Conservation (phyloP, 92 coral and sea anemone genomes). For the Actinostola sp. region DNA sequence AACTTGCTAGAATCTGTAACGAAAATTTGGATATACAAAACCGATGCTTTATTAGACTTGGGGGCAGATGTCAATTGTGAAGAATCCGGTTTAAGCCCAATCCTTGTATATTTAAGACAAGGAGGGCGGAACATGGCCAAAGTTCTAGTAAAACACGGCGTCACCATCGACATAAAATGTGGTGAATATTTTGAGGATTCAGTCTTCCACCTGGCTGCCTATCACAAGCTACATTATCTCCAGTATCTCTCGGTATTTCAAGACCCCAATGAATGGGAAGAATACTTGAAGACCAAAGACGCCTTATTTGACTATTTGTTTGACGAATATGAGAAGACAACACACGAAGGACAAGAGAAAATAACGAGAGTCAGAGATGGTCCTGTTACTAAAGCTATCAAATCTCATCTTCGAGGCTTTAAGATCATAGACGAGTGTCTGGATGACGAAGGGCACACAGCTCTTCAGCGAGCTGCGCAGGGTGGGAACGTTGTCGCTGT, state of each 20-base stretch:
- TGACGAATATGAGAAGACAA: slow-evolving; percentile 37
- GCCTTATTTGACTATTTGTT: slow-evolving; percentile 48
- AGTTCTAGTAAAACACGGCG: slow-evolving; percentile 40
- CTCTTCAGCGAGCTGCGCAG: slow-evolving; percentile 76
- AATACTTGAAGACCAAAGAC: slow-evolving; percentile 2
- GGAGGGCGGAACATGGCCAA: slow-evolving; percentile 58
- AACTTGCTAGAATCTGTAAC: not conserved
- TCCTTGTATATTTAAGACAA: slow-evolving; percentile 42
- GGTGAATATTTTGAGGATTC: slow-evolving; percentile 46
- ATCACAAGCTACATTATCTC: slow-evolving; percentile 35
- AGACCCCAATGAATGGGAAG: slow-evolving; percentile 4
- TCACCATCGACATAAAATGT: slow-evolving; percentile 50
- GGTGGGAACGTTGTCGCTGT: slow-evolving; percentile 66
- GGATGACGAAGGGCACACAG: slow-evolving; percentile 70
- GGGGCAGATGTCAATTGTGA: slow-evolving; percentile 37
- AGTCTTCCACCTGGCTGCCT: slow-evolving; percentile 66
- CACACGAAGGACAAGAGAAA: not conserved
- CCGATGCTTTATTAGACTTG: not conserved
- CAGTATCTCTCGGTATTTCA: slow-evolving; percentile 26
- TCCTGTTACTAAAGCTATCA: slow-evolving; percentile 30
- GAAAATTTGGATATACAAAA: not conserved
- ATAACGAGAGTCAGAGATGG: slow-evolving; percentile 20
- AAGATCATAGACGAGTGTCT: slow-evolving; percentile 51
- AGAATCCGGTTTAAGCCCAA: slow-evolving; percentile 35
- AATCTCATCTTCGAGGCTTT: slow-evolving; percentile 11